These are phyloP conservation scores for Gobio gobio DNA, from an alignment of 2,113 vertebrate species.

Conservation along the genomic window DNA sequence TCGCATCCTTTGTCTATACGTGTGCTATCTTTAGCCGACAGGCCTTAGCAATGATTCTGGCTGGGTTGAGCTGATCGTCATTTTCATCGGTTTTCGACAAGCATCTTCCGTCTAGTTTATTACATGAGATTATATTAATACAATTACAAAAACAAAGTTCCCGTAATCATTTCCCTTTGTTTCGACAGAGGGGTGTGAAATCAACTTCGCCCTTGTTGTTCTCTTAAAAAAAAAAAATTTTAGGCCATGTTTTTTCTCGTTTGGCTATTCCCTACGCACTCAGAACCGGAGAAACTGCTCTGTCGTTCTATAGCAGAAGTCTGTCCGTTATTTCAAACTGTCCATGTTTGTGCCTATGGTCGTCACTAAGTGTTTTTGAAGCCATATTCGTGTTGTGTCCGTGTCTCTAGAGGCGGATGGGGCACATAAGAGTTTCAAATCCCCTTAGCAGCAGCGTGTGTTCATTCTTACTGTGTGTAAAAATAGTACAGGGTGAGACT, in stretches of 20 bases:
- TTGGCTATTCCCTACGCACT: not conserved
- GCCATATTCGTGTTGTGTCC: slow-evolving; percentile 66
- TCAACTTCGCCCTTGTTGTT: not conserved
- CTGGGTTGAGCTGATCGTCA: not conserved
- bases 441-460: slow-evolving; percentile 21
- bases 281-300: not conserved
- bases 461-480: slow-evolving; percentile 28
- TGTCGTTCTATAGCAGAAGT: not conserved
- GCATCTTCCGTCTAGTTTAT: not conserved
- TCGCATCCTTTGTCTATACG: slow-evolving; percentile 51
- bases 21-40: slow-evolving; percentile 45
- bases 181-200: no score
- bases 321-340: not conserved
- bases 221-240: not conserved
- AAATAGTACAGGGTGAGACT: not conserved
- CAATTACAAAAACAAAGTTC: not conserved
- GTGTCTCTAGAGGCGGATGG: slow-evolving; percentile 3
- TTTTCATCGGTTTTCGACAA: not conserved
- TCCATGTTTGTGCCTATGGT: not conserved
- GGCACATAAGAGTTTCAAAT: not conserved
- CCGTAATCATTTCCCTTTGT: not conserved
- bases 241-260: not conserved
- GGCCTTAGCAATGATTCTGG: slow-evolving; percentile 28
- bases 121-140: not conserved
- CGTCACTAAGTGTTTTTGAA: slow-evolving; percentile 42